Evolutionary conservation across 1,140 invertebrate species (phyloP).

Genomic region (Zaprionus camerounensis): DNA sequence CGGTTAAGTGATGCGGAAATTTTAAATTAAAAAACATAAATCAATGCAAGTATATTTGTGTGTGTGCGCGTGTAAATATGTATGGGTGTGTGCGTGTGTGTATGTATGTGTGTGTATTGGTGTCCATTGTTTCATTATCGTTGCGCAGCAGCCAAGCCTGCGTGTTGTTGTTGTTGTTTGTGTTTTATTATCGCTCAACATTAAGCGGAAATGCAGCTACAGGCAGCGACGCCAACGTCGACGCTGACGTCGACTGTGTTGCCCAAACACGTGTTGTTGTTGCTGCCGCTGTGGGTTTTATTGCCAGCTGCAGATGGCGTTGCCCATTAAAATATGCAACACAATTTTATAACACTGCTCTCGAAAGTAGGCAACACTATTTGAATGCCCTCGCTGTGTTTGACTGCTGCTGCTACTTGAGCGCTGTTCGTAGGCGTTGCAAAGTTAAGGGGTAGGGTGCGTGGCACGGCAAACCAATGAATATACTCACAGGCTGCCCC

Average conservation of each 20-base stretch:
- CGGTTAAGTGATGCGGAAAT: constrained; percentile 84
- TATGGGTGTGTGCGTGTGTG: constrained; percentile 33
- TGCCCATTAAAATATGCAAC: constrained; percentile 40
- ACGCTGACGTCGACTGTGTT: constrained; percentile 5
- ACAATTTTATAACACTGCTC: constrained; percentile 47
- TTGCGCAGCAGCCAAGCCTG: constrained; percentile 40
- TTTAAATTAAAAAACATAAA: constrained; percentile 85
- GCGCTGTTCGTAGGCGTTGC: not conserved
- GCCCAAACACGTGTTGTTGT: constrained; percentile 42
- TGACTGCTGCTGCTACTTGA: not conserved
- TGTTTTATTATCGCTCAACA: constrained; percentile 79
- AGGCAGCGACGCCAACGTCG: constrained; percentile 38
- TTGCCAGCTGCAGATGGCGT: constrained; percentile 30
- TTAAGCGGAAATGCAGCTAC: constrained; percentile 79
- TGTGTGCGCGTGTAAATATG: constrained; percentile 8
- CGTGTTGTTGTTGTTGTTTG: constrained; percentile 53
- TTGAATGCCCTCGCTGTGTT: constrained; percentile 10
- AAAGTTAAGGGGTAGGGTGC: not conserved
- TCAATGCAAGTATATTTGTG: constrained; percentile 66
- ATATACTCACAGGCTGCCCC: too few species aligned
- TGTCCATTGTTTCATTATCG: constrained; percentile 74
- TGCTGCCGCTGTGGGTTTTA: constrained; percentile 21
- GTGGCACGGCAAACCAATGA: not conserved
- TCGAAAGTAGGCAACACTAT: constrained; percentile 70
- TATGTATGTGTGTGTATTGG: constrained; percentile 29